These are phyloP conservation scores for Vultur gryphus DNA, from an alignment of 2,797 vertebrate species.

Conservation along the genomic window DNA sequence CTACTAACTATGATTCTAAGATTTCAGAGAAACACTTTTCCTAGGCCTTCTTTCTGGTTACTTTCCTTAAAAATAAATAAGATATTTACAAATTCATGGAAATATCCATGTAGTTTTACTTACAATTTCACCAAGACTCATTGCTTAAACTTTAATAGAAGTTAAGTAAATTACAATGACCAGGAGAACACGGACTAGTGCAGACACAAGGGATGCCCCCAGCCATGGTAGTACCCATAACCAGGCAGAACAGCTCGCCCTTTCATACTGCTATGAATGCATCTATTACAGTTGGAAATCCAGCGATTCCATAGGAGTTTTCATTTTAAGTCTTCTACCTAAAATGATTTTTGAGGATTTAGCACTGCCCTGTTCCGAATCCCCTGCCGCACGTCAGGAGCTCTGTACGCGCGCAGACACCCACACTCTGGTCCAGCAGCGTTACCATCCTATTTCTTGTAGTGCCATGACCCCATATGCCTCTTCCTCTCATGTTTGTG, in stretches of 20 bases:
- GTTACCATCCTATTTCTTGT: background rate
- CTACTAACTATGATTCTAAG: background rate
- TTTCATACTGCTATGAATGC: background rate
- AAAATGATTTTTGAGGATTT: background rate
- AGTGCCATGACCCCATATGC: rapidly evolving
- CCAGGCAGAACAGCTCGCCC: background rate
- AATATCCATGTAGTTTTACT: background rate
- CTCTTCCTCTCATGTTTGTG: background rate
- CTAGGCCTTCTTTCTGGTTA: background rate
- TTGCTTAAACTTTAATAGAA: background rate
- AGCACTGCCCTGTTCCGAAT: no score
- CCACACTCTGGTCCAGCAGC: background rate
- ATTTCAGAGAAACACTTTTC: background rate
- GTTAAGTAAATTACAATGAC: background rate
- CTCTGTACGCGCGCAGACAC: rapidly evolving
- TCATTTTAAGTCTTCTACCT: background rate
- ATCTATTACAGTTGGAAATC: background rate
- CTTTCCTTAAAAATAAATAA: background rate
- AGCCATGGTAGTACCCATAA: background rate
- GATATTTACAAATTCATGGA: background rate
- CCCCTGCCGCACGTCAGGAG: background rate
- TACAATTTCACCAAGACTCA: background rate
- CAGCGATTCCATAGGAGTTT: background rate
- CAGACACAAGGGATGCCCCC: background rate
- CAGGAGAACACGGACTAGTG: background rate